Evolutionary conservation across 2,113 vertebrate species (phyloP).

Genomic region (Elaphurus davidianus): DNA sequence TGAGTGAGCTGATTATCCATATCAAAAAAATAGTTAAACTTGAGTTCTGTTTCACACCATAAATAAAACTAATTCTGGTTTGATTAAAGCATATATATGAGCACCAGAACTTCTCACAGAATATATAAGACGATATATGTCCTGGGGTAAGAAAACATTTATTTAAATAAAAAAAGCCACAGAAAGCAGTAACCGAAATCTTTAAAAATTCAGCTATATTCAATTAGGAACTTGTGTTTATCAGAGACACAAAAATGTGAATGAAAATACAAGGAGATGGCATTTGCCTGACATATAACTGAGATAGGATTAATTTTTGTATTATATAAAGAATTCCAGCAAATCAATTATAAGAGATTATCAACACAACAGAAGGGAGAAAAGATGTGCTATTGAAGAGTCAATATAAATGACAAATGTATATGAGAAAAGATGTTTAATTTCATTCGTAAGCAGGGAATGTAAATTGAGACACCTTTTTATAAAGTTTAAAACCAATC

Average conservation of each 20-base stretch:
- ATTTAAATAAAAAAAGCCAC: background rate
- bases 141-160: background rate
- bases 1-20: background rate
- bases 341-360: background rate
- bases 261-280: background rate
- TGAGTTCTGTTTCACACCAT: background rate
- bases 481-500: background rate
- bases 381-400: background rate
- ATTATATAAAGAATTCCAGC: background rate
- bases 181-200: background rate
- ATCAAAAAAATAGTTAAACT: background rate
- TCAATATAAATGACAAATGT: background rate
- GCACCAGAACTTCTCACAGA: background rate
- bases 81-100: background rate
- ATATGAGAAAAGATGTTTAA: background rate
- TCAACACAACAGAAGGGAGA: background rate
- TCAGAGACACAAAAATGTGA: background rate
- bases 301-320: conserved; percentile 3
- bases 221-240: background rate
- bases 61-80: background rate
- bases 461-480: background rate
- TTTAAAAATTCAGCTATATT: background rate
- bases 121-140: background rate
- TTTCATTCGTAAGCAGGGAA: background rate
- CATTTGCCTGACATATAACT: background rate